phyloP scores from a whole-genome alignment of 1,140 invertebrate species.

The Drosophila trapezifrons region DNA sequence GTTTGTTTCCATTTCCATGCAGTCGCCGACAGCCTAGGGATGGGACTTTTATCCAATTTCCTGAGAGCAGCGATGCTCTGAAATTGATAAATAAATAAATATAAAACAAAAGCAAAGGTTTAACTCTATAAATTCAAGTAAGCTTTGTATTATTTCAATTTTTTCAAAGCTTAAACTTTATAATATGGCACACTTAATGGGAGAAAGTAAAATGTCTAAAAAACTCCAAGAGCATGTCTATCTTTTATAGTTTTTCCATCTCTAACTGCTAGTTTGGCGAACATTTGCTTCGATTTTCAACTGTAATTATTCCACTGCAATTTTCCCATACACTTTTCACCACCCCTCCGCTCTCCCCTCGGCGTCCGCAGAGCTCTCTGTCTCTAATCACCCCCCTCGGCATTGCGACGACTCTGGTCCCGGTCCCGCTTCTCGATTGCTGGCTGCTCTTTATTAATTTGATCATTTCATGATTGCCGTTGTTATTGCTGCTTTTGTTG shows the following conservation, averaged over 20 bases:
- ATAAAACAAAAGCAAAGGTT: too few species aligned
- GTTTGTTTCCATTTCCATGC: slow-evolving; percentile 65
- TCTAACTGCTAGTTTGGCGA: slow-evolving; percentile 18
- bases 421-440: slow-evolving; percentile 60
- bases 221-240: neutral
- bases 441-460: slow-evolving; percentile 78
- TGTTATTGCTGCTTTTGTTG: slow-evolving; percentile 63
- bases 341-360: neutral
- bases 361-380: neutral
- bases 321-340: slow-evolving; percentile 62
- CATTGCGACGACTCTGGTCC: slow-evolving; percentile 21
- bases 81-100: neutral
- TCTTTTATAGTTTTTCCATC: neutral
- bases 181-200: neutral
- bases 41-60: neutral
- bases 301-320: slow-evolving; percentile 65
- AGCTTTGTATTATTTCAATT: neutral
- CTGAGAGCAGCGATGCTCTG: neutral
- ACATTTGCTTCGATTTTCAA: slow-evolving; percentile 61
- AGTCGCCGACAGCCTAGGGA: slow-evolving; percentile 11
- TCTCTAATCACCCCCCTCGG: slow-evolving; percentile 51
- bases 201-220: too few species aligned
- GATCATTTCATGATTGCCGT: slow-evolving; percentile 76
- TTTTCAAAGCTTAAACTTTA: neutral
- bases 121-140: neutral